Evolutionary conservation across 1,140 invertebrate genomes (phyloP), one percentile per base, ranked within the genome.

Genomic region (Holotrichia oblita): DNA sequence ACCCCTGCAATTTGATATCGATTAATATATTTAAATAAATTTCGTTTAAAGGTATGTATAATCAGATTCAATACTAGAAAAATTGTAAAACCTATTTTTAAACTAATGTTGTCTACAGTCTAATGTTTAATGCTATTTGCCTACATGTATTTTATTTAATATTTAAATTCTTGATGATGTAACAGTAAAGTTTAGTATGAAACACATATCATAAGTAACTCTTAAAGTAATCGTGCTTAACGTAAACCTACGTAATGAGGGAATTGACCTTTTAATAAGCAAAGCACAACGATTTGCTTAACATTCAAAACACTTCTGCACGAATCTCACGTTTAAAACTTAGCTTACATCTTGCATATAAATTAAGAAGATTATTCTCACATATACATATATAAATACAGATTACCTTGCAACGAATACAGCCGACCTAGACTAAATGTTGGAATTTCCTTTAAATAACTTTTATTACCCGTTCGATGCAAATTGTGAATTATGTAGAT

Each of bases 261-360:
- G 48, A 55, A 55, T 55, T 55, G 48, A 55, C 48, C 48, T 55
- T 55, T 55, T 55, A 55, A 55, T 55, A 55, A 55, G 48, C n/a
- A 7, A 55, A 55, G 48, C 48, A 17, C 48, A 14, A 55, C n/a
- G 14, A 17, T 55, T 55, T n/a, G 48, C n/a, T 55, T 55, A 14
- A 17, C 17, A 55, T 55, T 55, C 48, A n/a, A 55, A 55, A n/a
- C 48, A 17, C 48, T 55, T 55, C 17, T 17, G 48, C 48, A 55
- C 48, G 48, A 55, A 55, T 55, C 48, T 55, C 48, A 55, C 48
- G 48, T 55, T 55, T 17, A 17, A 55, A 55, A 55, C 48, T 17
- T 14, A 14, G 12, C 48, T 14, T 17, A 55, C 3, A 55, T 20
- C 48, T 55, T 55, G 48, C n/a, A 55, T 55, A 55, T 55, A 55